A percentile compares a stretch with the other conserved stretches of the same genome.
These are phyloP conservation scores for Drosophila colorata DNA, from an alignment of 2,888 invertebrate species.

Conservation along the genomic window DNA sequence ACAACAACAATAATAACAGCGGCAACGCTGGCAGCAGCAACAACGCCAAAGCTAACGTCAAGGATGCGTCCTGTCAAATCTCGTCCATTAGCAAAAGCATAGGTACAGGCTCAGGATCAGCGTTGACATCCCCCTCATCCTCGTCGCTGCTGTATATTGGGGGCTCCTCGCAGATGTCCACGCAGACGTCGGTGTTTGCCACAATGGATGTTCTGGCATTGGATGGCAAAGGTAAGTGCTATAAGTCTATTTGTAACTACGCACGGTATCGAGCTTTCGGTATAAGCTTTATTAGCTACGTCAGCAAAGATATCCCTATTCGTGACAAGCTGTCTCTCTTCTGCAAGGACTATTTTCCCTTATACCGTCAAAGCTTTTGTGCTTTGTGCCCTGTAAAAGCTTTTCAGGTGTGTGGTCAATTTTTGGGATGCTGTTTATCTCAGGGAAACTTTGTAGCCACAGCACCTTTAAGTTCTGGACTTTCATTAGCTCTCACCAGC, in stretches of 20 bases:
- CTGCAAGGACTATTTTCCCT: too few relatives aligned
- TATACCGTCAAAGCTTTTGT: neutral
- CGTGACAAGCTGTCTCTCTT: too few relatives aligned
- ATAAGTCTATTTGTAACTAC: neutral
- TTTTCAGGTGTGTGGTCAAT: neutral
- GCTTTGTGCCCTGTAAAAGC: neutral
- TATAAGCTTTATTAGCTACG: neutral
- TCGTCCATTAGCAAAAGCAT: conserved; percentile 27
- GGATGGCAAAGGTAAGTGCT: conserved; percentile 87
- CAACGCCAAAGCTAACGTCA: conserved; percentile 44
- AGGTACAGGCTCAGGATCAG: neutral
- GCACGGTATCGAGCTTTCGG: too few relatives aligned
- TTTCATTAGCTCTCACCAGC: neutral
- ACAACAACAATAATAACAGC: conserved; percentile 46
- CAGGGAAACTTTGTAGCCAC: too few relatives aligned
- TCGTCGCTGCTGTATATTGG: conserved; percentile 44
- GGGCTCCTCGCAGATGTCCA: conserved; percentile 53
- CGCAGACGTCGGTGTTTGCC: conserved; percentile 40
- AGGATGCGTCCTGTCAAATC: conserved; percentile 51
- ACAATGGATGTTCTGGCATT: conserved; percentile 78
- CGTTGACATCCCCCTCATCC: conserved; percentile 36
- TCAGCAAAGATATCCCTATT: neutral
- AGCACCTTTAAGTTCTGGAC: neutral
- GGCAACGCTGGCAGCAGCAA: conserved; percentile 44
- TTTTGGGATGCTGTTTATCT: neutral